Percentiles rank a stretch among this genome's conserved stretches.
Conservation (phyloP, 2,113 vertebrate genomes). For the Tychaedon coryphoeus region DNA sequence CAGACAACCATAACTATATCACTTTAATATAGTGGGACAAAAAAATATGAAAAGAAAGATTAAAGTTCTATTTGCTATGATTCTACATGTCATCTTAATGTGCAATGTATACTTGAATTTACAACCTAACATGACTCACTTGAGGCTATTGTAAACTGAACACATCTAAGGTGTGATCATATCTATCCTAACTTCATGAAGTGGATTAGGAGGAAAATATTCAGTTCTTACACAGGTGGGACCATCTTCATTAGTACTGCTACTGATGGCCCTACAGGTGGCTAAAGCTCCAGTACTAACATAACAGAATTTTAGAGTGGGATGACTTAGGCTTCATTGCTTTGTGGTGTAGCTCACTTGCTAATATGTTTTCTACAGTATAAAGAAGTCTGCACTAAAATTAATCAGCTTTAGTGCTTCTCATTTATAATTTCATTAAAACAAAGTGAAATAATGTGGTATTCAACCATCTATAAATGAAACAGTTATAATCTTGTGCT, state of each 20-base stretch:
- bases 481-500: background rate
- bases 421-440: background rate
- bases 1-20: background rate
- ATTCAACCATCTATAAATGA: background rate
- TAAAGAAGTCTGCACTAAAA: background rate
- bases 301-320: background rate
- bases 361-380: background rate
- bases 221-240: background rate
- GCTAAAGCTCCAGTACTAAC: background rate
- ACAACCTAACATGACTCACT: background rate
- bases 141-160: background rate
- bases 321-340: background rate
- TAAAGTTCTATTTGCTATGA: background rate
- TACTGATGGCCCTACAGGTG: background rate
- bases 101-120: background rate
- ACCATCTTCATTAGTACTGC: background rate
- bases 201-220: background rate
- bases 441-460: background rate
- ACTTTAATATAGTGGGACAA: background rate
- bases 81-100: background rate
- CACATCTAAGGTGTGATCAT: background rate
- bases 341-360: background rate
- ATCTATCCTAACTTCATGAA: background rate
- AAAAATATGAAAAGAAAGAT: background rate
- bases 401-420: background rate